Evolutionary conservation across 2,797 vertebrate species (phyloP).

Genomic region (Eurystomus glaucurus): DNA sequence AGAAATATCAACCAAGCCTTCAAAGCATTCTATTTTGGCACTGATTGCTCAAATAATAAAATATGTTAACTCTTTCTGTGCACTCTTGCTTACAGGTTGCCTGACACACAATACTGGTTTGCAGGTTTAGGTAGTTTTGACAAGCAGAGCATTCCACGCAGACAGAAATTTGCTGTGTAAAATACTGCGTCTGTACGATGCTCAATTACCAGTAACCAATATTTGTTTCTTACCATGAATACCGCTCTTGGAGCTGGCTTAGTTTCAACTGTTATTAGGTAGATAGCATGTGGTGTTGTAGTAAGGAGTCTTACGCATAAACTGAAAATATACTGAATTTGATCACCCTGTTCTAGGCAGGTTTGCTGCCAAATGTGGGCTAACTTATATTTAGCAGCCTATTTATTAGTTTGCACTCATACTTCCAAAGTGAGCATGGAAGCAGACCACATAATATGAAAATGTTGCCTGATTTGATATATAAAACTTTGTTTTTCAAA

Average conservation of each 20-base stretch:
- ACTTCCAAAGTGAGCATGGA: neutral
- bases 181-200: neutral
- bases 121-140: neutral
- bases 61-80: neutral
- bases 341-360: neutral
- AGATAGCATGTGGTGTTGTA: neutral
- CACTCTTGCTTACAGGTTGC: neutral
- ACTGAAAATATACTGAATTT: constrained; percentile 4
- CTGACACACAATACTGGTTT: neutral
- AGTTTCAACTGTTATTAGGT: neutral
- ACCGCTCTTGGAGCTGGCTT: neutral
- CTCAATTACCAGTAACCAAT: neutral
- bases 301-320: neutral
- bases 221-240: neutral
- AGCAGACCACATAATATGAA: neutral
- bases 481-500: constrained; percentile 21
- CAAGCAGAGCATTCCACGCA: neutral
- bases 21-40: neutral
- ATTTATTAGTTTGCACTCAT: constrained; percentile 9
- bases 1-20: neutral
- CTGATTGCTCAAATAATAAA: neutral
- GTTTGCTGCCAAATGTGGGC: neutral
- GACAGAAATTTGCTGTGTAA: neutral
- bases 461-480: neutral
- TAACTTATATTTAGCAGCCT: constrained; percentile 12